Base-by-base conservation (phyloP, 2,113 vertebrate species). In the Odobenus rosmarus region DNA sequence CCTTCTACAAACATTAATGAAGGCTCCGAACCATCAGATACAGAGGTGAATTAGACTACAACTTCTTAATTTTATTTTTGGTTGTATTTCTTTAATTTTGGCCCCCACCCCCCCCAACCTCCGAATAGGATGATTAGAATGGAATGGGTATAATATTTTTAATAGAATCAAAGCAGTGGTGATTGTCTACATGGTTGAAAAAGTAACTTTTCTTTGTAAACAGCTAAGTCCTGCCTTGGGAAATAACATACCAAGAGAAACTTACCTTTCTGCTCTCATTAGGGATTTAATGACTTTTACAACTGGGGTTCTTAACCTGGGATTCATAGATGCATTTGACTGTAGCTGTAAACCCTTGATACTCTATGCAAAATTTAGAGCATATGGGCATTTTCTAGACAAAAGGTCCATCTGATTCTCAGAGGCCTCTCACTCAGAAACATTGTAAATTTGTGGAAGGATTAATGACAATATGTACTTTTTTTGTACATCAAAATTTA, bases 191-290 rank as follows among this genome's bases (percentile, higher is more conserved):
- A 55, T n/a, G 39, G 33, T n/a, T 87, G 26, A 49, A 26, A 87
- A 33, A 71, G 64, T 71, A 26, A 64, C 15, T 62, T 84, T 51
- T 91, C 28, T 59, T 67, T 81, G 85, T 67, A 82, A 96, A 93
- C 11, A 9, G 51, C 57, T 19, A 88, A 92, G 39, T 62, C 15
- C 18, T 88, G 39, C 16, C 55, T 69, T 83, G 19, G 31, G 49
- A 91, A 94, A 85, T 64, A 39, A 85, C 90, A 26, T 77, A 61
- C 49, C 11, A 94, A 81, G 13, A 94, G 18, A 96, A 88, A 94
- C 0, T 26, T 28, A 36, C 7, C 7, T 81, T 79, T 71, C 33
- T 14, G 33, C 42, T 42, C 7, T 83, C 61, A 39, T 88, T 90
- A 93, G 49, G 24, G 49, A 93, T 51, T 88, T 93, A 93, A 83